Evolutionary conservation across 2,113 vertebrate genomes (phyloP), one percentile per base, ranked within the genome.

Genomic region (Macaca mulatta): DNA sequence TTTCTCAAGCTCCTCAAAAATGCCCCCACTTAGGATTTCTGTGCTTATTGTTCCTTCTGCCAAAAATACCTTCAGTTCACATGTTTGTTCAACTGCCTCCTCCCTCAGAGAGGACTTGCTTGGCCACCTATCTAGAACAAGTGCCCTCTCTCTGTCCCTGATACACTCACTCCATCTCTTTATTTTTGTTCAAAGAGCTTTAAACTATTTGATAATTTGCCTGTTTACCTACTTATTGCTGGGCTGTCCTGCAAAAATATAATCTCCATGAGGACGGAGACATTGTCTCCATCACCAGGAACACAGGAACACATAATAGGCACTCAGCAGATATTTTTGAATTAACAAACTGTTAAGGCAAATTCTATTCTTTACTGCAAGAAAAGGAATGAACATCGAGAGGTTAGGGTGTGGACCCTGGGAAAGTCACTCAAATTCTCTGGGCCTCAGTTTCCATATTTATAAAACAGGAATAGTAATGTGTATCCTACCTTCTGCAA

Each of bases 121-220:
- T 88, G 75, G 52, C 13, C 20, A 83, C 5, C 12, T 79, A 23
- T 64, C 40, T 74, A 83, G 87, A 89, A 25, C 38, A 82, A 79
- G 9, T 86, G 32, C 13, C 45, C 22, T 95, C 14, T 94, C 55
- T 45, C 48, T 77, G 30, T 78, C 40, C 16, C 69, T 40, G 35
- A 55, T 81, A 81, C 9, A 90, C 30, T 48, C 9, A 87, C n/a
- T 40, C 43, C 4, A 1, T 82, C 30, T 48, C 82, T 90, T 27
- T 77, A 40, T 43, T 95, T 93, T 85, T 91, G 59, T 97, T 92
- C 55, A 89, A 88, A 40, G 59, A 82, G 12, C 59, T 93, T 90
- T 69, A 74, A 93, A 80, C 22, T 74, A 40, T 74, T 38, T 93
- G 69, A 57, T 6, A 11, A 64, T 74, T 78, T 83, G 43, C 22